Percentiles rank a stretch among this genome's conserved stretches.
These are phyloP conservation scores for Pocillopora grandis DNA, from an alignment of 92 coral and sea anemone species.

Conservation along the genomic window DNA sequence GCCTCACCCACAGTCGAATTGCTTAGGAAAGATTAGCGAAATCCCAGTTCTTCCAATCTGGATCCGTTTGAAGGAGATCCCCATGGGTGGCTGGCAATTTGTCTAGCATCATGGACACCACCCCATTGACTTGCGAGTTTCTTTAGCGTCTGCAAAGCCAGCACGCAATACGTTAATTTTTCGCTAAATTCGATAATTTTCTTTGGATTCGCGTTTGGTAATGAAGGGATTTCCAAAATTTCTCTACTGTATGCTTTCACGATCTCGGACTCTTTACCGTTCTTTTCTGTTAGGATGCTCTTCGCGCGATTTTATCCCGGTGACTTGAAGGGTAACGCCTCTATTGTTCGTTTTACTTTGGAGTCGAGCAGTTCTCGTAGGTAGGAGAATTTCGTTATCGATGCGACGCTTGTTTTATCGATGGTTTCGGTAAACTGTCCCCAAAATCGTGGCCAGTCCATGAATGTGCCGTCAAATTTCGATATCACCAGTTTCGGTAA, in stretches of 20 bases:
- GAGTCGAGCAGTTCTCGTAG: slow-evolving; percentile 14
- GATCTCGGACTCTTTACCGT: no score
- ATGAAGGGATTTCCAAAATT: no score
- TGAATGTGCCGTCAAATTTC: no score
- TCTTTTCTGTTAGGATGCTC: no score
- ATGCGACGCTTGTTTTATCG: slow-evolving; percentile 21
- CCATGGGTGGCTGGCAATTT: neutral
- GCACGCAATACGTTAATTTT: neutral
- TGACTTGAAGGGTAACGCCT: slow-evolving; percentile 22
- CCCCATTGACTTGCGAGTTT: neutral
- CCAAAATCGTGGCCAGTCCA: no score
- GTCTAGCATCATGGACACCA: neutral
- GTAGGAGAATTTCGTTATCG: slow-evolving; percentile 30
- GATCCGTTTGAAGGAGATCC: neutral
- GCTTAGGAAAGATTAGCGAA: neutral
- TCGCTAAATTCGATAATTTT: slow-evolving; percentile 17
- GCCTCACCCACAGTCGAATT: neutral
- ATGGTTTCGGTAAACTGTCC: slow-evolving; percentile 8
- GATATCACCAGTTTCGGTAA: no score
- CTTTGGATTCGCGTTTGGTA: neutral
- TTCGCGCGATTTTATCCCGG: slow-evolving; percentile 22
- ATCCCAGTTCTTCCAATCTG: neutral
- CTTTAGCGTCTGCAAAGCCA: neutral
- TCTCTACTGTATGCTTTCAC: no score
- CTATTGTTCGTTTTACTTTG: slow-evolving; percentile 8